A percentile compares a stretch with the other conserved stretches of the same genome.
Conservation (phyloP, 2,113 vertebrate genomes). For the Hystrix brachyura region DNA sequence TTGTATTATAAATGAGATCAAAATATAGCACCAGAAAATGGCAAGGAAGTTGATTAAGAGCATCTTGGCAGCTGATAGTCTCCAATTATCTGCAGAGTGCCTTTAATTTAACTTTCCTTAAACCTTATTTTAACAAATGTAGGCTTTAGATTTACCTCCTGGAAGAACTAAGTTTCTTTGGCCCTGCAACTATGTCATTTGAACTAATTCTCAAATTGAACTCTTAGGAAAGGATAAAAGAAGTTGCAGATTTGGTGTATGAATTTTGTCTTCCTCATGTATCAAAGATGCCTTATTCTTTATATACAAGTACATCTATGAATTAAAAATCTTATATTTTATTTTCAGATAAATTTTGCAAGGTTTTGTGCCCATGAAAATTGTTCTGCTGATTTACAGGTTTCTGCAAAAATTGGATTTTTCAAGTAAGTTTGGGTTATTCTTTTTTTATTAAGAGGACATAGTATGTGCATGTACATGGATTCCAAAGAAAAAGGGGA, state of each 20-base stretch:
- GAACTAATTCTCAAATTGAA: not conserved
- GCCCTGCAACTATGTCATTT: not conserved
- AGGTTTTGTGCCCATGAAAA: constrained; percentile 93
- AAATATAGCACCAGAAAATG: not conserved
- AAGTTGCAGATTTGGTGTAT: not conserved
- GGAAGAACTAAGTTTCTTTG: not conserved
- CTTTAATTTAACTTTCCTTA: constrained; percentile 9
- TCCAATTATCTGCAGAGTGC: not conserved
- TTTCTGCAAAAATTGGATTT: constrained; percentile 92
- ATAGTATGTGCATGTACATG: not conserved
- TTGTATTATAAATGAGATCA: not conserved
- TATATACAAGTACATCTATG: not conserved
- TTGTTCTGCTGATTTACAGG: constrained; percentile 95
- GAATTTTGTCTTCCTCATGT: constrained; percentile 23
- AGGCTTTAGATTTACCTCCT: not conserved
- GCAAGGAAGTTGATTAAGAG: not conserved
- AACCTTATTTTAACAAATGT: constrained; percentile 29
- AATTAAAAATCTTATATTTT: constrained; percentile 56
- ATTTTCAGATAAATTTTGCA: constrained; percentile 93
- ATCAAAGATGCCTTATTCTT: not conserved
- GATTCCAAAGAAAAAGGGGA: not conserved
- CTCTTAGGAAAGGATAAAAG: not conserved
- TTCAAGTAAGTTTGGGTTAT: constrained; percentile 91
- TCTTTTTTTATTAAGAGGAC: not conserved
- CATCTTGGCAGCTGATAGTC: not conserved